These are phyloP conservation scores for Creontiades dilutus DNA, from an alignment of 2,888 invertebrate species.

Conservation along the genomic window DNA sequence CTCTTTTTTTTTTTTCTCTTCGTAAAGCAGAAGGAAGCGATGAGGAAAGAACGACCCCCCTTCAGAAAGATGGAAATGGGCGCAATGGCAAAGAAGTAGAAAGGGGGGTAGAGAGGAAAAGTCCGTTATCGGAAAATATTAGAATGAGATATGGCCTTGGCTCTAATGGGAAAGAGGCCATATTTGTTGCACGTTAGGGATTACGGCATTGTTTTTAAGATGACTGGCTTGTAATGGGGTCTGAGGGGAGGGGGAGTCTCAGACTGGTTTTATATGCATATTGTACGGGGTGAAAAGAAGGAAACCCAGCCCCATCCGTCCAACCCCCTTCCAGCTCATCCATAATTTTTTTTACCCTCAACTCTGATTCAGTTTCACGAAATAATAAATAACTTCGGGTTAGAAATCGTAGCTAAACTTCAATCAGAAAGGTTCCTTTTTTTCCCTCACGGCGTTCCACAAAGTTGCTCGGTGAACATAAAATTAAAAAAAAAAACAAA, in stretches of 20 bases:
- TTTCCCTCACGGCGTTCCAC: neutral
- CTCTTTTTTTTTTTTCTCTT: neutral
- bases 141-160: slow-evolving; percentile 72
- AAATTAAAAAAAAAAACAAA: slow-evolving; percentile 14
- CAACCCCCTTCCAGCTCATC: slow-evolving; percentile 45
- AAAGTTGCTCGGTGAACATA: neutral
- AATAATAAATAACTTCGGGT: slow-evolving; percentile 62
- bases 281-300: slow-evolving; percentile 61
- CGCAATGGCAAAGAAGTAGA: neutral
- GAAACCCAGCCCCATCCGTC: slow-evolving; percentile 5
- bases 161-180: slow-evolving; percentile 73
- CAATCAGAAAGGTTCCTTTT: slow-evolving; percentile 32
- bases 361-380: slow-evolving; percentile 62
- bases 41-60: slow-evolving; percentile 28
- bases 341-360: slow-evolving; percentile 44
- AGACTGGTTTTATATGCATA: slow-evolving; percentile 68
- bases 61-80: slow-evolving; percentile 36
- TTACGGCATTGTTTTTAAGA: slow-evolving; percentile 75
- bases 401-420: slow-evolving; percentile 23
- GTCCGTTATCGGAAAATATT: slow-evolving; percentile 73
- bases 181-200: slow-evolving; percentile 75
- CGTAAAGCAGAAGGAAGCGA: slow-evolving; percentile 31
- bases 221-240: slow-evolving; percentile 73
- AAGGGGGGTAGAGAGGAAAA: slow-evolving; percentile 24
- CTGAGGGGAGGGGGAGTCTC: neutral